phyloP scores from a whole-genome alignment of 2,888 invertebrate species.

The Cepaea hortensis region DNA sequence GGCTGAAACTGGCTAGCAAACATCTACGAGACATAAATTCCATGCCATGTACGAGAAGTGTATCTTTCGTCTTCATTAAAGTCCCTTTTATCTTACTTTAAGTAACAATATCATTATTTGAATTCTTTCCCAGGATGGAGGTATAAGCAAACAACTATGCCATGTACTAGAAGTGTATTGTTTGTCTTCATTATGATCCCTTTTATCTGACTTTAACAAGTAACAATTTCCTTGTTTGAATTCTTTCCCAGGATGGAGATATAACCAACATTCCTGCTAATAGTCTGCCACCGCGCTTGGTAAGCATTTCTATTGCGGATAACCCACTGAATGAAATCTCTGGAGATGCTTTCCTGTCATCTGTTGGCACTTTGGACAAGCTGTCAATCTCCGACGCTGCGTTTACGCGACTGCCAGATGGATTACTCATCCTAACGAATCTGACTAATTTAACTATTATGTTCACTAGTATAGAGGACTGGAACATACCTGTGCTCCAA shows the following conservation, averaged over 20 bases:
- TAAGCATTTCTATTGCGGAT: background rate
- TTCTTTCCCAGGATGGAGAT: background rate
- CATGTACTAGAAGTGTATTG: too few relatives aligned
- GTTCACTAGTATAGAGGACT: background rate
- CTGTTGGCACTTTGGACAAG: background rate
- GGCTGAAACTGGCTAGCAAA: too few relatives aligned
- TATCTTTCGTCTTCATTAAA: too few relatives aligned
- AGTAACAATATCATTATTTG: too few relatives aligned
- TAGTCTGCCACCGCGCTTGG: background rate
- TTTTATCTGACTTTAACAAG: too few relatives aligned
- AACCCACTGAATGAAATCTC: background rate
- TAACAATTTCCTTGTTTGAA: too few relatives aligned
- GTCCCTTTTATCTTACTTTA: too few relatives aligned
- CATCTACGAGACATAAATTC: too few relatives aligned
- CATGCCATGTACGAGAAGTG: too few relatives aligned
- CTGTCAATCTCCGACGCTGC: background rate
- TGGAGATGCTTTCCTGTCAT: background rate
- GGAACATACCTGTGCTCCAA: background rate
- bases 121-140: too few relatives aligned
- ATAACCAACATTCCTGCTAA: background rate
- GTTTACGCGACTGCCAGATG: background rate
- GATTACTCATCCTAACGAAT: background rate
- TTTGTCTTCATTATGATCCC: too few relatives aligned
- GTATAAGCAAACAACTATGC: too few relatives aligned
- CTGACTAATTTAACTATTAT: background rate